These are phyloP conservation scores for Henicopernis longicauda DNA, from an alignment of 2,113 vertebrate genomes.

Conservation along the genomic window DNA sequence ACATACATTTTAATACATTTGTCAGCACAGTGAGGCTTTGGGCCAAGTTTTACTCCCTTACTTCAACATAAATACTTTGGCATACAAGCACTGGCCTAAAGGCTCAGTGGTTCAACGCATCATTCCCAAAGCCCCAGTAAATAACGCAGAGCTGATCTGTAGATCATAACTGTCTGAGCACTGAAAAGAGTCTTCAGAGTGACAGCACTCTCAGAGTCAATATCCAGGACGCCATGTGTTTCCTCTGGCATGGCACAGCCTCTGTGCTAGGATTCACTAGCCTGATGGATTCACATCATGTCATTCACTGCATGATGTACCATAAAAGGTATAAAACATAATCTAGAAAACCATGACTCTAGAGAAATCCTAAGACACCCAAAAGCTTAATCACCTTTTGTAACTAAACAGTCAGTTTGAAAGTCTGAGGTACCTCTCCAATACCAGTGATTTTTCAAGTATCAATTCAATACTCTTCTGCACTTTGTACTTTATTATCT, in stretches of 20 bases:
- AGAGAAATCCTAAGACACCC: not conserved
- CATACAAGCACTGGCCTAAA: not conserved
- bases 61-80: not conserved
- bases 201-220: not conserved
- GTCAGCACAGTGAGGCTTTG: not conserved
- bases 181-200: not conserved
- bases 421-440: not conserved
- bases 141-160: not conserved
- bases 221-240: not conserved
- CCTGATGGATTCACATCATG: not conserved
- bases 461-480: not conserved
- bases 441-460: not conserved
- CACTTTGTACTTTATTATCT: not conserved
- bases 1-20: not conserved
- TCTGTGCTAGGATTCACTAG: not conserved
- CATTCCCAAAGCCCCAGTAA: not conserved
- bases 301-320: not conserved
- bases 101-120: not conserved
- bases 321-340: not conserved
- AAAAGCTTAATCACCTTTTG: not conserved
- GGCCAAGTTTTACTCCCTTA: not conserved
- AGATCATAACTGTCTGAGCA: not conserved
- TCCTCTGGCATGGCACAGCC: not conserved
- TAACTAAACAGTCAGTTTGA: not conserved
- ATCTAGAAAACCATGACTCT: not conserved